Evolutionary conservation across 2,888 invertebrate genomes (phyloP), one percentile per base, ranked within the genome.

Genomic region (Ophion ellenae): DNA sequence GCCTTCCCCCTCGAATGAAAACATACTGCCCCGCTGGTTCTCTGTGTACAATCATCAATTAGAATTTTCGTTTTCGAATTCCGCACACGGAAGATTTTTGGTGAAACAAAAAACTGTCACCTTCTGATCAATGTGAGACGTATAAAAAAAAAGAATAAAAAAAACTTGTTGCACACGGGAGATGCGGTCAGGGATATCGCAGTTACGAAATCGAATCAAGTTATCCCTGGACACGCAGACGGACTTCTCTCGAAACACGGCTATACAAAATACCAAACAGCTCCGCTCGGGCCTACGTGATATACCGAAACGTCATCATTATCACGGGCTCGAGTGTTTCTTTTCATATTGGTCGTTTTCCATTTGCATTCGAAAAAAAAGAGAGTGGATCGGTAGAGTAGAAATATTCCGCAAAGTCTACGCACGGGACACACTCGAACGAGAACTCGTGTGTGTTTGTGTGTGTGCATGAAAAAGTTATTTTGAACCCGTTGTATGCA

Each of bases 121-220:
- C 32, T 61, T 57, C 57, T 4, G 17, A 3, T 57, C 11, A 14
- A 57, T n/a, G 17, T 6, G 40, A 2, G 53, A 2, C 53, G 14
- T 53, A 5, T 5, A 32, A 36, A 32, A 45, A 69, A 69, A 69
- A 69, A 69, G 45, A 1, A 40, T n/a, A 40, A 47, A 45, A 24
- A 17, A 63, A 71, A 64, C 47, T 32, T 24, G 67, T 47, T 69
- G 24, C 70, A 9, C 14, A n/a, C 20, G 24, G 32, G 53, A 71
- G 14, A 57, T 45, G 45, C 78, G 40, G 61, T 63, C 78, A 20
- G 57, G 47, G 63, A 53, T n/a, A 47, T 69, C 40, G 59, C n/a
- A 10, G 61, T 81, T 81, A 63, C 69, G 61, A 69, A 74, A 75
- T 69, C 59, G 28, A 73, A 45, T 73, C 53, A 66, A 73, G 69